These are phyloP conservation scores for Platyscapa corneri DNA, from an alignment of 1,140 invertebrate species.

Conservation along the genomic window DNA sequence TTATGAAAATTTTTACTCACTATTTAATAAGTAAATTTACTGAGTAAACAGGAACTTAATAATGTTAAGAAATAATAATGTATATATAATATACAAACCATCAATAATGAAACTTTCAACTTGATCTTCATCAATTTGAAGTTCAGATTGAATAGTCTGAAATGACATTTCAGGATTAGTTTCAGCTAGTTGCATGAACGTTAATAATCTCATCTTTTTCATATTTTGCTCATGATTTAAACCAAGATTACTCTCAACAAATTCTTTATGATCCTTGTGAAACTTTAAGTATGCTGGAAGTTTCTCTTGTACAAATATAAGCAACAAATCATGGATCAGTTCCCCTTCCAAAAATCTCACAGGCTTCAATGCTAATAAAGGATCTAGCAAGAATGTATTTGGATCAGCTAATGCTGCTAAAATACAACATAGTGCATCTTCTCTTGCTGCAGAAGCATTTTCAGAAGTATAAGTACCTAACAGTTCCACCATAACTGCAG, in stretches of 20 bases:
- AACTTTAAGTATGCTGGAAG: slow-evolving; percentile 92
- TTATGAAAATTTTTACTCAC: slow-evolving; percentile 38
- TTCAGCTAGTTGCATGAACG: slow-evolving; percentile 98
- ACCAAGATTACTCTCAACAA: slow-evolving; percentile 88
- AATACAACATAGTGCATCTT: slow-evolving; percentile 98
- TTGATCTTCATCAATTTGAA: slow-evolving; percentile 89
- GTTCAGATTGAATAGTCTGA: slow-evolving; percentile 89
- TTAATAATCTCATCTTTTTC: slow-evolving; percentile 96
- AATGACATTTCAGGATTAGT: slow-evolving; percentile 92
- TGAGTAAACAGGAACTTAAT: slow-evolving; percentile 48
- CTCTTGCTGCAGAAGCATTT: slow-evolving; percentile 95
- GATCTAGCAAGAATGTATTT: slow-evolving; percentile 95
- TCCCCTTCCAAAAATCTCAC: slow-evolving; percentile 97
- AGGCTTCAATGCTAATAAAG: slow-evolving; percentile 93
- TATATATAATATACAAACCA: slow-evolving; percentile 75
- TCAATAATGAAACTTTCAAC: slow-evolving; percentile 98
- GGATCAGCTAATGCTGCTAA: slow-evolving; percentile 95
- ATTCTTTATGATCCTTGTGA: slow-evolving; percentile 94
- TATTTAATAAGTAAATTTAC: slow-evolving; percentile 44
- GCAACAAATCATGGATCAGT: slow-evolving; percentile 95
- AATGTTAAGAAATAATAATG: background rate
- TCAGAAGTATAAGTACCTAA: slow-evolving; percentile 96
- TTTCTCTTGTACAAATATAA: slow-evolving; percentile 96
- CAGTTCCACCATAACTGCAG: slow-evolving; percentile 97
- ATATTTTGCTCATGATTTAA: slow-evolving; percentile 96